Percentiles rank a stretch among this genome's conserved stretches.
Evolutionary conservation across 2,888 invertebrate species (phyloP).

Genomic region (Campopleginae sp.): DNA sequence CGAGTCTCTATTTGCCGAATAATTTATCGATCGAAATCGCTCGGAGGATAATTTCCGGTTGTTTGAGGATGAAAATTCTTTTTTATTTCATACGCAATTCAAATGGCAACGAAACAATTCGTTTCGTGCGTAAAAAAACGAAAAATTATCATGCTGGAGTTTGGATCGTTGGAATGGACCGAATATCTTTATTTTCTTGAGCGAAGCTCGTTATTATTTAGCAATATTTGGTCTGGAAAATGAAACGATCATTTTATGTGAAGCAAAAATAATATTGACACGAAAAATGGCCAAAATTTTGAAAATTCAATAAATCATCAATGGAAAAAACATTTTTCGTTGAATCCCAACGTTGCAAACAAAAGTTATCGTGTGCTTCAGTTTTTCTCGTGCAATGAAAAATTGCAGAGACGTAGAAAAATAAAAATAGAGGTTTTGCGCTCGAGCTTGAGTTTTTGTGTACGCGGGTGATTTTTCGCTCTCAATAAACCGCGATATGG

Average conservation of each 20-base stretch:
- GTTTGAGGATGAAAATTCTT: not conserved
- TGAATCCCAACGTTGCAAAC: too few species aligned
- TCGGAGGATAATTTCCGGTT: not conserved
- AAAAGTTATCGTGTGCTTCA: not conserved
- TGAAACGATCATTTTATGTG: too few species aligned
- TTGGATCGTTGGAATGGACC: too few species aligned
- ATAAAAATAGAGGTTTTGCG: not conserved
- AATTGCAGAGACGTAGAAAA: not conserved
- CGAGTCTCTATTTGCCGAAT: too few species aligned
- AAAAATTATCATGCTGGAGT: not conserved
- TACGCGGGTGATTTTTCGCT: not conserved
- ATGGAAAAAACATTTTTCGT: too few species aligned
- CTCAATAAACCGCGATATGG: constrained; percentile 34
- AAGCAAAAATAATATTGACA: too few species aligned
- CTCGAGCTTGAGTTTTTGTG: not conserved
- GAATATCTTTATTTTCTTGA: too few species aligned
- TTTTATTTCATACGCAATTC: not conserved
- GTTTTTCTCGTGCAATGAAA: not conserved
- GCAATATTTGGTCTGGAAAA: too few species aligned
- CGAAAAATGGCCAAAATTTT: too few species aligned
- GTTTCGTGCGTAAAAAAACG: not conserved
- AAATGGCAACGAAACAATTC: not conserved
- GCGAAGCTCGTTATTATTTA: too few species aligned
- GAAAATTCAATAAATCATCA: too few species aligned
- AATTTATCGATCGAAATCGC: too few species aligned